Evolutionary conservation across 2,797 vertebrate genomes (phyloP).

Genomic region (Girardinus metallicus): DNA sequence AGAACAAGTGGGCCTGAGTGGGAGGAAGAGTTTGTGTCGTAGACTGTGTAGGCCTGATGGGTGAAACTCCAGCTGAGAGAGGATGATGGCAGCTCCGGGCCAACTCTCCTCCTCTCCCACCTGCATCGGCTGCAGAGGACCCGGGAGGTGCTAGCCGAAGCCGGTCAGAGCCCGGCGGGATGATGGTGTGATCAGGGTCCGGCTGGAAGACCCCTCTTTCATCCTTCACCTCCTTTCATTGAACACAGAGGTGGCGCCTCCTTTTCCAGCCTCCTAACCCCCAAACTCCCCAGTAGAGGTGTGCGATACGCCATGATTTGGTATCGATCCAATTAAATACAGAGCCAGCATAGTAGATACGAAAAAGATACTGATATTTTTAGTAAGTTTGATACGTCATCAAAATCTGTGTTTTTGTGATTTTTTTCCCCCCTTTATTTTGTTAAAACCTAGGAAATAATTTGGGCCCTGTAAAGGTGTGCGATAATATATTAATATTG

Average conservation of each 20-base stretch:
- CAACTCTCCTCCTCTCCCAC: slow-evolving; percentile 60
- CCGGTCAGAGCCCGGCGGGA: slow-evolving; percentile 48
- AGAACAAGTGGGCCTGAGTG: slow-evolving; percentile 54
- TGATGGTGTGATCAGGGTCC: slow-evolving; percentile 79
- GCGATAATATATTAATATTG: no score
- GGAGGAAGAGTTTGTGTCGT: slow-evolving; percentile 58
- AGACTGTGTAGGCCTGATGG: slow-evolving; percentile 58
- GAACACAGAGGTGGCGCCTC: slow-evolving; percentile 29
- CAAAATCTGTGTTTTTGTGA: no score
- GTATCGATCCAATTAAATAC: no score
- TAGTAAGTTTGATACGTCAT: no score
- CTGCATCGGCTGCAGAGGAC: slow-evolving; percentile 53
- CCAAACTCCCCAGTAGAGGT: slow-evolving; percentile 16
- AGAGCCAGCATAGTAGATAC: no score
- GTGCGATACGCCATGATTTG: no score
- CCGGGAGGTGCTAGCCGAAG: slow-evolving; percentile 71
- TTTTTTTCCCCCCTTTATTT: no score
- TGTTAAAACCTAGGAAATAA: no score
- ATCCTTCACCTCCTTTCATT: slow-evolving; percentile 41
- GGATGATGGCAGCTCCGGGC: slow-evolving; percentile 83
- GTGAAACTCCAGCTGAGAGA: slow-evolving; percentile 70
- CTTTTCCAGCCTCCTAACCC: slow-evolving; percentile 46
- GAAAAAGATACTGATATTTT: no score
- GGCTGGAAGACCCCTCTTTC: slow-evolving; percentile 64
- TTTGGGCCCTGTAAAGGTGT: no score